Base-by-base conservation (phyloP, 2,113 vertebrate species). In the Trinectes maculatus region DNA sequence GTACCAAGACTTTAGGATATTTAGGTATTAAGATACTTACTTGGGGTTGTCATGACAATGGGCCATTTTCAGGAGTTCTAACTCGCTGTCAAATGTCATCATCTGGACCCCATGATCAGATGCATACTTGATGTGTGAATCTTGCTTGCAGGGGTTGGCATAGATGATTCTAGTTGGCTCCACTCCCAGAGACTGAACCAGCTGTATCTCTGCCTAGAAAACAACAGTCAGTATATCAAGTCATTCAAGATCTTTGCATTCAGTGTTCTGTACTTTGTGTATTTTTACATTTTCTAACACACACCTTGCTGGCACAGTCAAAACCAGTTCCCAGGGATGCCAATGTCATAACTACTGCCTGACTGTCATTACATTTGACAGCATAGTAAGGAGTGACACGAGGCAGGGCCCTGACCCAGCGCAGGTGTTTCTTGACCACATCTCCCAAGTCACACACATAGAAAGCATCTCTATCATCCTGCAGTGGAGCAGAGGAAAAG, bases 1-100 rank as follows among this genome's bases (percentile, higher is more conserved):
- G 1, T 1, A 1, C 2, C 5, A 29, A 25, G 3, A 1, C 3
- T 43, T 57, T 3, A 8, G 13, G n/a, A n/a, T n/a, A n/a, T n/a
- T n/a, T 9, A 13, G 11, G 8, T 18, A 5, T 7, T 44, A 5
- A 24, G 26, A 56, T 4, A 39, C 96, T 95, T 90, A 99, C 97
- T 98, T 98, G 75, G 98, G 95, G 86, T 94, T 96, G 15, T 95
- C 93, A 77, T 99, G 96, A 51, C 91, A 93, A 59, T 96, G 94
- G 65, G 96, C 94, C 47, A 99, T 94, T 89, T 99, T 99, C 95
- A 96, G 93, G 76, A 99, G 80, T 37, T 99, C 98, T 44, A 98
- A 94, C 74, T 99, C 97, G 11, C 96, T 98, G 76, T 99, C 98
- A 87, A 99, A 99, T 9, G 97, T 99, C 98, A 99, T 99, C 96